phyloP scores from a whole-genome alignment of 2,888 invertebrate species.

The Parnassius mnemosyne region DNA sequence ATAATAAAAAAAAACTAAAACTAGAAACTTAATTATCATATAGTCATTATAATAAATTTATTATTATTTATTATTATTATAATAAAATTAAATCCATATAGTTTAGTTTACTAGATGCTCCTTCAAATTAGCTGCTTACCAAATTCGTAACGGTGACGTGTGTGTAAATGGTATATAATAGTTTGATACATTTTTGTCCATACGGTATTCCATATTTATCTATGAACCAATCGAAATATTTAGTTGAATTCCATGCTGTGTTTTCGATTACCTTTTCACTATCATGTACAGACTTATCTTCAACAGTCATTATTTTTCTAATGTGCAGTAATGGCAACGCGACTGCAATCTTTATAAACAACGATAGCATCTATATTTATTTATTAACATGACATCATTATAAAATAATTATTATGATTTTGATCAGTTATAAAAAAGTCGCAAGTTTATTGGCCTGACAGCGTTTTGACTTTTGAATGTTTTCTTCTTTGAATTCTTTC shows the following conservation, averaged over 20 bases:
- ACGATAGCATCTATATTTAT: slow-evolving; percentile 39
- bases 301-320: slow-evolving; percentile 38
- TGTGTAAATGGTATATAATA: slow-evolving; percentile 46
- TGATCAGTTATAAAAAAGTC: slow-evolving; percentile 1
- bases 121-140: slow-evolving; percentile 41
- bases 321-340: slow-evolving; percentile 35
- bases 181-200: slow-evolving; percentile 45
- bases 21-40: too few species aligned
- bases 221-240: slow-evolving; percentile 41
- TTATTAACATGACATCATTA: slow-evolving; percentile 20
- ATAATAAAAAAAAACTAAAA: too few species aligned
- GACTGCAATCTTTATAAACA: slow-evolving; percentile 36
- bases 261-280: slow-evolving; percentile 35
- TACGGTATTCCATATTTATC: slow-evolving; percentile 48
- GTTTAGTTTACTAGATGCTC: neutral
- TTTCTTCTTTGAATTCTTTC: slow-evolving; percentile 1
- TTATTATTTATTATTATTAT: neutral
- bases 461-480: slow-evolving; percentile 2
- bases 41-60: too few species aligned
- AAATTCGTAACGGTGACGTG: slow-evolving; percentile 50
- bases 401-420: neutral
- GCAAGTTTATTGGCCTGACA: slow-evolving; percentile 2
- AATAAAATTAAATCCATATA: slow-evolving; percentile 1
- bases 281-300: slow-evolving; percentile 30
- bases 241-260: slow-evolving; percentile 33